Conservation (phyloP, 2,888 invertebrate species). For the Acrobasis repandana region DNA sequence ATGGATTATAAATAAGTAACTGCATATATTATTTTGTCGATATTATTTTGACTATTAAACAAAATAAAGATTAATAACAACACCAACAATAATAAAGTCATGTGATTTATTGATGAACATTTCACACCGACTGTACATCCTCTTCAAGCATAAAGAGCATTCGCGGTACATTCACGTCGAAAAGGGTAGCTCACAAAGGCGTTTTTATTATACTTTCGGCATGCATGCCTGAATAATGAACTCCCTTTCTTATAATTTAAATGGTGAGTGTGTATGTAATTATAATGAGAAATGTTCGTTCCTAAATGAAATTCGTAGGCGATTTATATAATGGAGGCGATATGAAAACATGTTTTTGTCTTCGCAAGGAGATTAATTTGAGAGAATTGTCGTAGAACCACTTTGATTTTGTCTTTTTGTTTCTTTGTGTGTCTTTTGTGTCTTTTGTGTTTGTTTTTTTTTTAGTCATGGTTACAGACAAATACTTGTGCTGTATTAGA, state of each 20-base stretch:
- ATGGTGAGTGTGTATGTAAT: constrained; percentile 61
- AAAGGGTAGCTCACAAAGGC: constrained; percentile 73
- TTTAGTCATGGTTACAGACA: too few relatives aligned
- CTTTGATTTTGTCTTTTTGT: not conserved
- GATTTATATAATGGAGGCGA: not conserved
- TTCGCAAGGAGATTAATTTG: not conserved
- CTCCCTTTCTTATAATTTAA: constrained; percentile 53
- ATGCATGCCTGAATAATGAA: constrained; percentile 57
- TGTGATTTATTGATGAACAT: not conserved
- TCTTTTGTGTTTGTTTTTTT: too few relatives aligned
- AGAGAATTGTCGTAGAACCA: not conserved
- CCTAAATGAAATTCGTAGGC: constrained; percentile 24
- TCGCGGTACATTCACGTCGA: constrained; percentile 53
- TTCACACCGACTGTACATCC: constrained; percentile 31
- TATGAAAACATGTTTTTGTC: constrained; percentile 5
- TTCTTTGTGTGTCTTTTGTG: too few relatives aligned
- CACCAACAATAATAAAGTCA: not conserved
- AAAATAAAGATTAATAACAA: too few relatives aligned
- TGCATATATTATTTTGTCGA: too few relatives aligned
- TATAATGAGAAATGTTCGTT: constrained; percentile 44
- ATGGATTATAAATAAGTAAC: too few relatives aligned
- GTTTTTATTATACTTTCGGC: constrained; percentile 75
- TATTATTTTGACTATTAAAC: too few relatives aligned
- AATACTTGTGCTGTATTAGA: too few relatives aligned
- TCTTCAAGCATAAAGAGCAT: constrained; percentile 72